These are phyloP conservation scores for Caradrina clavipalpis DNA, from an alignment of 2,888 invertebrate genomes.

Conservation along the genomic window DNA sequence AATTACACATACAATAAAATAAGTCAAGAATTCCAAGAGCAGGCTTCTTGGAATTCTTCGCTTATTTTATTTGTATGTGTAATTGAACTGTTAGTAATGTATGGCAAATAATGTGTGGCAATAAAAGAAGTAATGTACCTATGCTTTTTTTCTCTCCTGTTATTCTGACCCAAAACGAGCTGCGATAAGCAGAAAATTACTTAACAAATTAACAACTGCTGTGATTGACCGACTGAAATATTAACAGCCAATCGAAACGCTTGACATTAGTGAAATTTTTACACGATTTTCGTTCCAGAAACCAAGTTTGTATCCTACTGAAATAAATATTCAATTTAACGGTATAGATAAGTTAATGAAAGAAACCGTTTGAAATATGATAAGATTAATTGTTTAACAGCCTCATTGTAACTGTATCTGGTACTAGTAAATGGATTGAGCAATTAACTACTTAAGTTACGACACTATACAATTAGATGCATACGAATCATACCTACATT, in stretches of 20 bases:
- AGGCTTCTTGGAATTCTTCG: no score
- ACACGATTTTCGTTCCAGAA: neutral
- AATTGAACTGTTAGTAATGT: neutral
- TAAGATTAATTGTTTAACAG: slow-evolving; percentile 35
- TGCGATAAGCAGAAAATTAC: neutral
- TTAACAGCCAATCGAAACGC: neutral
- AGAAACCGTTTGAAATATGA: slow-evolving; percentile 42
- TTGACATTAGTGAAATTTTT: neutral
- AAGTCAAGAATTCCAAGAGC: no score
- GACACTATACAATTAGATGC: neutral
- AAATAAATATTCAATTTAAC: slow-evolving; percentile 30
- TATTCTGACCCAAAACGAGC: no score
- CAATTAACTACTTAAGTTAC: slow-evolving; percentile 21
- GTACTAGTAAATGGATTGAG: slow-evolving; percentile 1
- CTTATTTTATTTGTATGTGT: neutral
- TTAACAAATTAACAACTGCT: neutral
- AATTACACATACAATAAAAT: no score
- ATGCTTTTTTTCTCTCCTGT: no score
- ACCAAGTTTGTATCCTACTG: neutral
- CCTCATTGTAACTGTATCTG: slow-evolving; percentile 27
- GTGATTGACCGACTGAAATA: neutral
- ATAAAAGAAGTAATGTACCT: no score
- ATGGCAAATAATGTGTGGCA: no score
- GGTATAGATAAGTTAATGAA: slow-evolving; percentile 33
- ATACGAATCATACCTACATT: neutral